Base-by-base conservation (phyloP, 2,113 vertebrate species). In the Tiliqua scincoides region DNA sequence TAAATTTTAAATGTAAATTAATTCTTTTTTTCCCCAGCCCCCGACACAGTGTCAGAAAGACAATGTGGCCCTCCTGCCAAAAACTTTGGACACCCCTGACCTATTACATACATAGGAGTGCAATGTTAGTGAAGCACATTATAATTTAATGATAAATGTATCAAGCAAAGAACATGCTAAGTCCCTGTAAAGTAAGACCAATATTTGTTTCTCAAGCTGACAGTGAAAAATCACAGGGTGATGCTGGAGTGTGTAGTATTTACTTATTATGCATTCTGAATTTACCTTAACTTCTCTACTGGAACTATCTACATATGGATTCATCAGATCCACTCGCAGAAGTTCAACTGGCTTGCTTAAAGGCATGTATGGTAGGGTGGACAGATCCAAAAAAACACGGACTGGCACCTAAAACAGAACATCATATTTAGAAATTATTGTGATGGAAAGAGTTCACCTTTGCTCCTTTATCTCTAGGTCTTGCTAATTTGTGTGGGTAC, bases 301-400 rank as follows among this genome's bases (percentile, higher is more conserved):
- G 3, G 95, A 96, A 85, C 96, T 97, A 94, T 98, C 98, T 75
- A 96, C 92, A 12, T 93, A 97, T 3, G 96, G 94, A 73, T 97
- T 96, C 99, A 99, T 99, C 27, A 99, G 96, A 94, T 99, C 97
- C 1, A 99, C 95, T 90, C 97, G 95, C 92, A 99, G 94, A 43
- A 99, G 96, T 91, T 99, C 98, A 90, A 96, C 94, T 85, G 97
- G 95, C 84, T 98, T 94, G 89, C 98, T 99, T 93, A 99, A 93
- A 89, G 95, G 97, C 32, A 93, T 54, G 86, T 97, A 98, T 0
- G 97, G 96, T 91, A 99, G 94, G 0, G 98, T 98, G 32, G 98
- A 97, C 2, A 99, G 96, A 94, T 99, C 98, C 96, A 99, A 91
- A 94, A 98, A 99, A 37, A 98, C 97, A 61, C 97, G 98, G 10